Evolutionary conservation across 2,797 vertebrate genomes (phyloP).

Genomic region (Lagocephalus sceleratus): DNA sequence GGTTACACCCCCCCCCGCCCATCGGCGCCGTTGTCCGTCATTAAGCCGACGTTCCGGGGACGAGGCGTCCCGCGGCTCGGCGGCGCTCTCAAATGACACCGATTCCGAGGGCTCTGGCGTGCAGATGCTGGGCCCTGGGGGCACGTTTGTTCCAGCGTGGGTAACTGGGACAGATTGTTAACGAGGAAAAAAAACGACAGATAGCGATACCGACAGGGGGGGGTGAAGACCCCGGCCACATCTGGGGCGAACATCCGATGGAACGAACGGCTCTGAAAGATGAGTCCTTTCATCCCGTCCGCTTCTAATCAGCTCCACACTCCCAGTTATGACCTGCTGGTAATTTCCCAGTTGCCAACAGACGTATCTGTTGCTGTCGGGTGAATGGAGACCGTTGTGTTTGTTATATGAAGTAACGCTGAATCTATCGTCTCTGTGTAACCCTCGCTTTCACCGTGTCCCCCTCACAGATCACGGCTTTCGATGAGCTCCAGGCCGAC

Average conservation of each 20-base stretch:
- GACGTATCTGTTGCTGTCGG: no score
- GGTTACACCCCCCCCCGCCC: slow-evolving; percentile 1
- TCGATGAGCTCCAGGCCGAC: slow-evolving; percentile 94
- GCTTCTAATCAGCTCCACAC: no score
- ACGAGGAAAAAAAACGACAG: not conserved
- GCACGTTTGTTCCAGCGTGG: slow-evolving; percentile 8
- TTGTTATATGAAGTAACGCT: no score
- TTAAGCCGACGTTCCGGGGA: not conserved
- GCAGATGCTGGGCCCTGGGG: slow-evolving; percentile 10
- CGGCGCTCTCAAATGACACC: slow-evolving; percentile 17
- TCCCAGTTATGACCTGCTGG: no score
- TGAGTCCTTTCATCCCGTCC: no score
- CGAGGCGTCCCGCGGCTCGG: slow-evolving; percentile 8
- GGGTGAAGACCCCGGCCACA: not conserved
- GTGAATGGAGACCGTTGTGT: no score
- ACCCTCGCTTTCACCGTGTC: slow-evolving; percentile 11
- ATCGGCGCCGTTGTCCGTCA: slow-evolving; percentile 9
- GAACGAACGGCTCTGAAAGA: no score
- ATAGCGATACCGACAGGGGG: slow-evolving; percentile 4
- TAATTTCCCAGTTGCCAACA: no score
- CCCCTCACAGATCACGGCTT: slow-evolving; percentile 88
- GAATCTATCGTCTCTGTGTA: not conserved
- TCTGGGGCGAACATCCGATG: not conserved
- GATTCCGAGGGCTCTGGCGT: slow-evolving; percentile 9
- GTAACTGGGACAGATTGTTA: slow-evolving; percentile 12